These are phyloP conservation scores for Drosophila monieri DNA, from an alignment of 2,888 invertebrate species.

Conservation along the genomic window DNA sequence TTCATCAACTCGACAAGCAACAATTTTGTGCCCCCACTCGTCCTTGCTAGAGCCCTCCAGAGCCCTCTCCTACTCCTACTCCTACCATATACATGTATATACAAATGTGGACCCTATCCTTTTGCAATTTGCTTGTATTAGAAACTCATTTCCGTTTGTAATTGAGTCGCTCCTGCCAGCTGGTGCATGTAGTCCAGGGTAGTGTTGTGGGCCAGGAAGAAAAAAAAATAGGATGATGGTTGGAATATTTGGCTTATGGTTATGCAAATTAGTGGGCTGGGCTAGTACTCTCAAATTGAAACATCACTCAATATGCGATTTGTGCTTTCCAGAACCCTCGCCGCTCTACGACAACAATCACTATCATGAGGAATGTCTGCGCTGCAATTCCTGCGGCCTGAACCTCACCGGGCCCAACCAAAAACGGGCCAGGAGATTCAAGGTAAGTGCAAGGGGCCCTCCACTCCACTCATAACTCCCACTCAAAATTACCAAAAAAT, in stretches of 20 bases:
- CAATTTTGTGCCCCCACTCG: constrained; percentile 23
- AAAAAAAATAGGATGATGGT: background rate
- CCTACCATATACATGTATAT: too few species aligned
- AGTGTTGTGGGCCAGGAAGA: background rate
- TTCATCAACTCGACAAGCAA: constrained; percentile 67
- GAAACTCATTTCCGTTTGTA: constrained; percentile 75
- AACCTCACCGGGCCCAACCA: constrained; percentile 96
- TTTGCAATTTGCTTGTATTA: constrained; percentile 66
- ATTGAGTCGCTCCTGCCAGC: constrained; percentile 64
- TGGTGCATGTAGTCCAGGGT: constrained; percentile 35
- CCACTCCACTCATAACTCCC: too few species aligned
- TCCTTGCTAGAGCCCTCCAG: background rate
- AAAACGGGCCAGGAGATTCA: constrained; percentile 88
- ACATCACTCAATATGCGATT: background rate
- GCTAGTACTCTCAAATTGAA: background rate
- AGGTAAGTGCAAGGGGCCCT: too few species aligned
- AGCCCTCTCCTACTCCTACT: too few species aligned
- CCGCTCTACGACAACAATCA: constrained; percentile 97
- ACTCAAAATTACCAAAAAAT: constrained; percentile 7
- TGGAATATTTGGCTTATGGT: constrained; percentile 21
- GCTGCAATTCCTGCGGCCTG: constrained; percentile 97
- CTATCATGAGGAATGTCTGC: constrained; percentile 98
- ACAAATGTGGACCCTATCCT: constrained; percentile 16
- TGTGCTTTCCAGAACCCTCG: constrained; percentile 90
- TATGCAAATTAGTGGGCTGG: constrained; percentile 66